Conservation (phyloP, 2,888 invertebrate genomes). For the Lapara coniferarum region DNA sequence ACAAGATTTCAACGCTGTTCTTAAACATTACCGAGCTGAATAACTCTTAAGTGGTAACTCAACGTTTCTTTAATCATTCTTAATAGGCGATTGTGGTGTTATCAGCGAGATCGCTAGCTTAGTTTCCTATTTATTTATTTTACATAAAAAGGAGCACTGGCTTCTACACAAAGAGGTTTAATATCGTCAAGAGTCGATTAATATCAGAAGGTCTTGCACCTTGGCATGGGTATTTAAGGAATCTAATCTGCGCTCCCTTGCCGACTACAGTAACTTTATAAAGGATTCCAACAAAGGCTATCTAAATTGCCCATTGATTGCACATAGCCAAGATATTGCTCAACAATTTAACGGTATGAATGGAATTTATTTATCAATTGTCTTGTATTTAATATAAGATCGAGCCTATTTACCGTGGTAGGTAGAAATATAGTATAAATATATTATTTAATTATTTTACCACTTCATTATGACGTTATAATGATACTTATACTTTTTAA, state of each 20-base stretch:
- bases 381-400: neutral
- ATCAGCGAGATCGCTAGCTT: neutral
- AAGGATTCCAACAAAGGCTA: slow-evolving; percentile 15
- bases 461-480: too few relatives aligned
- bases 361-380: slow-evolving; percentile 21
- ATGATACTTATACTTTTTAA: too few relatives aligned
- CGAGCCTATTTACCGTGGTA: too few relatives aligned
- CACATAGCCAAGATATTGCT: neutral
- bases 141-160: neutral
- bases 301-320: slow-evolving; percentile 19
- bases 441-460: too few relatives aligned
- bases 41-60: neutral
- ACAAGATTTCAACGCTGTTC: too few relatives aligned
- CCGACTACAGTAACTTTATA: slow-evolving; percentile 16
- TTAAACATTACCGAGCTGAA: neutral
- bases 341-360: slow-evolving; percentile 1
- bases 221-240: slow-evolving; percentile 5
- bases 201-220: neutral
- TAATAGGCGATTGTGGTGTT: slow-evolving; percentile 3
- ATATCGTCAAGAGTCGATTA: neutral
- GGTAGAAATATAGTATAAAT: too few relatives aligned
- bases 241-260: slow-evolving; percentile 15
- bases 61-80: neutral
- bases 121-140: slow-evolving; percentile 6
- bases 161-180: slow-evolving; percentile 6